phyloP scores from a whole-genome alignment of 1,140 invertebrate genomes.

The Zaprionus kolodkinae region DNA sequence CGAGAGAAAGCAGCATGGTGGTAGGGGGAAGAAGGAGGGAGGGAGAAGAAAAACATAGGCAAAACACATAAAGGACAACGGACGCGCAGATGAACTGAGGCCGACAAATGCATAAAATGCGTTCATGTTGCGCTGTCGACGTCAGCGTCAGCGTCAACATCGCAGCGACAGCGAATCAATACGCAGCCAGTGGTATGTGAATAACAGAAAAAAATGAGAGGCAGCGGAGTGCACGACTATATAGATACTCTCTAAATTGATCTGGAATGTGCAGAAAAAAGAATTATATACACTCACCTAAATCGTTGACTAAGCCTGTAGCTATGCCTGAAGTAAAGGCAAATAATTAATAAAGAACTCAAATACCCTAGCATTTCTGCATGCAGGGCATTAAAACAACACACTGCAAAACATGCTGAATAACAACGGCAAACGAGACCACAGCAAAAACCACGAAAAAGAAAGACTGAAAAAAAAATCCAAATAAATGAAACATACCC shows the following conservation, averaged over 20 bases:
- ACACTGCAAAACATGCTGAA: conserved; percentile 23
- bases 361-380: neutral
- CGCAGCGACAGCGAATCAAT: conserved; percentile 66
- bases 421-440: conserved; percentile 36
- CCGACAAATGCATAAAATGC: conserved; percentile 70
- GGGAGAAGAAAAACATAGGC: conserved; percentile 17
- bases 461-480: conserved; percentile 5
- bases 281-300: neutral
- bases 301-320: neutral
- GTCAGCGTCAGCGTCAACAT: neutral
- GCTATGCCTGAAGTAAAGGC: neutral
- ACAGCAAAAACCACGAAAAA: conserved; percentile 18
- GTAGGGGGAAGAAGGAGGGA: neutral
- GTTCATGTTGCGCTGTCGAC: conserved; percentile 38
- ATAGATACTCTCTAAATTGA: neutral
- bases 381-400: conserved; percentile 8
- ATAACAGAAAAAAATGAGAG: neutral
- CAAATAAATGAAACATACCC: conserved; percentile 41
- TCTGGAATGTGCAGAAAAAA: neutral
- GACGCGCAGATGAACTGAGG: conserved; percentile 38
- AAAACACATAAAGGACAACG: conserved; percentile 48
- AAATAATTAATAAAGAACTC: neutral
- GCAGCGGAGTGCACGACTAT: neutral
- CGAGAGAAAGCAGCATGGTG: too few relatives aligned
- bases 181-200: conserved; percentile 34